Conservation (phyloP, 2,797 vertebrate genomes). For the Lepus oiostolus region DNA sequence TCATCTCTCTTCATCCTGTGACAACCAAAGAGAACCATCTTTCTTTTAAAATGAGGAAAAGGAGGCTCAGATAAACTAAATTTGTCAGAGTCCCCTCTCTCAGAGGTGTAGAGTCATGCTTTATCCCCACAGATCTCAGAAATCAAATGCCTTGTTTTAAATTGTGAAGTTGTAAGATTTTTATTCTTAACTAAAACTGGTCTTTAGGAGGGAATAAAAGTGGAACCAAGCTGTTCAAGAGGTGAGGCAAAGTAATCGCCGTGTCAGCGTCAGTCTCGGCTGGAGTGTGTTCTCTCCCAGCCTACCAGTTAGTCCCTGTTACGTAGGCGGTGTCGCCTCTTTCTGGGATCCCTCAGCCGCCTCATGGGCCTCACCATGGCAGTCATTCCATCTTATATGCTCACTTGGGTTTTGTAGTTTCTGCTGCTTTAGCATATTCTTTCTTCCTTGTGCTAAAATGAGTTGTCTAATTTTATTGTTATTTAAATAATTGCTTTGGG, state of each 20-base stretch:
- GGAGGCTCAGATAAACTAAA: not conserved
- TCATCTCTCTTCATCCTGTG: not conserved
- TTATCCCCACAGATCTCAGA: not conserved
- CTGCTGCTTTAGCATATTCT: slow-evolving; percentile 8
- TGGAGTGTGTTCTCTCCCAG: not conserved
- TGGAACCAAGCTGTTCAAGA: not conserved
- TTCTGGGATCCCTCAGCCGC: not conserved
- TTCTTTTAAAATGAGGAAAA: not conserved
- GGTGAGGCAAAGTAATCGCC: slow-evolving; percentile 20
- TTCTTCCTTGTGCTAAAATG: slow-evolving; percentile 40
- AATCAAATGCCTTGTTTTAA: slow-evolving; percentile 41
- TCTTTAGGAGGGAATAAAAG: not conserved
- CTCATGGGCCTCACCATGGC: not conserved
- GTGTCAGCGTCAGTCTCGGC: not conserved
- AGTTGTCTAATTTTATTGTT: slow-evolving; percentile 36
- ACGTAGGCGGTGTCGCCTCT: not conserved
- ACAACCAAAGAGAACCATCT: not conserved
- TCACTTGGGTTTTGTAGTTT: not conserved
- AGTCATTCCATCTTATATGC: not conserved
- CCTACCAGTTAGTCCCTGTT: not conserved
- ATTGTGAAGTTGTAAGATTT: not conserved
- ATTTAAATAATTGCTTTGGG: slow-evolving; percentile 53
- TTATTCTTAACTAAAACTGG: not conserved
- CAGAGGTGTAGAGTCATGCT: not conserved
- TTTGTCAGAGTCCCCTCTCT: not conserved